Evolutionary conservation across 2,888 invertebrate species (phyloP).

Genomic region (Crepidodera aurea): DNA sequence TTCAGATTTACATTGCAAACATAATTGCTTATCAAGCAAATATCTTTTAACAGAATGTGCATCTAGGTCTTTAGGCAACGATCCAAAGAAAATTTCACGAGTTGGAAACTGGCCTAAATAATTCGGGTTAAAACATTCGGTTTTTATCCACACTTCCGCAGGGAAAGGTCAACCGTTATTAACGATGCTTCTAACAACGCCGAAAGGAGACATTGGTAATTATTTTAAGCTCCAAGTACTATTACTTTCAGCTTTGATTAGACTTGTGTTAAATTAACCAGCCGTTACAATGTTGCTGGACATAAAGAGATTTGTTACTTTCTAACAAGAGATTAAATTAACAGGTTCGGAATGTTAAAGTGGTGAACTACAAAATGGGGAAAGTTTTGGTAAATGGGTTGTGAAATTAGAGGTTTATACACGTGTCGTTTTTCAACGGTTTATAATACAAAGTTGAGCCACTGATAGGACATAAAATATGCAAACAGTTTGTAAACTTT

Average conservation of each 20-base stretch:
- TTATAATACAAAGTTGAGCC: no score
- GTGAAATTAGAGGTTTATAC: no score
- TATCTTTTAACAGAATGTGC: no score
- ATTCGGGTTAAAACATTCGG: not conserved
- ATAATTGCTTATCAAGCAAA: no score
- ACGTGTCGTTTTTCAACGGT: no score
- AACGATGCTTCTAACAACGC: not conserved
- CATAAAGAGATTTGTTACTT: not conserved
- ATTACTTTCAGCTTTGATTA: not conserved
- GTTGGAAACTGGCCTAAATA: not conserved
- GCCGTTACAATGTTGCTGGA: not conserved
- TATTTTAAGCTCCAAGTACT: not conserved
- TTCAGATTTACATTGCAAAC: no score
- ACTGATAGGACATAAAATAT: no score
- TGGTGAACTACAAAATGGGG: no score
- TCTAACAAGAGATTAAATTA: not conserved
- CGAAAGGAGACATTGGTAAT: not conserved
- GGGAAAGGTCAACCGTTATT: not conserved
- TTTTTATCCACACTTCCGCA: not conserved
- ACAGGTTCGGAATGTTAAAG: not conserved
- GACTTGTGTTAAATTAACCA: not conserved
- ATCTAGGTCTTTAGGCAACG: no score
- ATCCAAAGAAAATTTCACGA: no score
- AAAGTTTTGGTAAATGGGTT: no score
- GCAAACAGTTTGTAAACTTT: no score